Evolutionary conservation across 2,797 vertebrate genomes (phyloP).

Genomic region (Iguana delicatissima): DNA sequence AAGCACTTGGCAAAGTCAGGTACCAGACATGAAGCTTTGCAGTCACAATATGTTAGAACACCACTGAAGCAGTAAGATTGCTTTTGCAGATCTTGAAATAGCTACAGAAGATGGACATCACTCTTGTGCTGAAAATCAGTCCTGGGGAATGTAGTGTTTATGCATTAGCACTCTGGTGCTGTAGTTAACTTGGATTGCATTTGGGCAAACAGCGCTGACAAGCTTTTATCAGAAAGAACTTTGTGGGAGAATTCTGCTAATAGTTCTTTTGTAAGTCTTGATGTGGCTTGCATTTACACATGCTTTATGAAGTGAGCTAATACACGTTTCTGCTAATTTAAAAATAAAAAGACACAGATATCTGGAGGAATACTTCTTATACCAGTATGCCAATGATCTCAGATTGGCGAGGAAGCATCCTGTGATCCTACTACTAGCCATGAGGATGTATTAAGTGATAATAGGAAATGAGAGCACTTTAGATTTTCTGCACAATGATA

Average conservation of each 20-base stretch:
- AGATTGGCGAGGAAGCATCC: background rate
- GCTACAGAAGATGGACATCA: slow-evolving; percentile 4
- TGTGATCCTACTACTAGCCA: background rate
- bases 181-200: too few species aligned
- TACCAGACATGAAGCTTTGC: background rate
- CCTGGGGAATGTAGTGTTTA: too few species aligned
- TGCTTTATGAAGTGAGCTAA: background rate
- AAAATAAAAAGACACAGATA: background rate
- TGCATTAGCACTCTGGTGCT: too few species aligned
- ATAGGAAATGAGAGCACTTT: too few species aligned
- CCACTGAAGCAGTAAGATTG: slow-evolving; percentile 10
- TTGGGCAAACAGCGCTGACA: too few species aligned
- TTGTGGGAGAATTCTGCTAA: too few species aligned
- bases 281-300: too few species aligned
- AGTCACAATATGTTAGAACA: slow-evolving; percentile 25
- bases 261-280: too few species aligned
- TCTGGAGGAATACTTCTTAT: background rate
- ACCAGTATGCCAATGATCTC: background rate
- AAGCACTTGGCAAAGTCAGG: background rate
- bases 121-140: background rate
- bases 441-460: background rate
- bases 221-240: too few species aligned
- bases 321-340: background rate
- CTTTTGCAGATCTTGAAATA: slow-evolving; percentile 32
- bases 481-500: too few species aligned